Base-by-base conservation (phyloP, 1,140 invertebrate species). In the Gryon sp. region DNA sequence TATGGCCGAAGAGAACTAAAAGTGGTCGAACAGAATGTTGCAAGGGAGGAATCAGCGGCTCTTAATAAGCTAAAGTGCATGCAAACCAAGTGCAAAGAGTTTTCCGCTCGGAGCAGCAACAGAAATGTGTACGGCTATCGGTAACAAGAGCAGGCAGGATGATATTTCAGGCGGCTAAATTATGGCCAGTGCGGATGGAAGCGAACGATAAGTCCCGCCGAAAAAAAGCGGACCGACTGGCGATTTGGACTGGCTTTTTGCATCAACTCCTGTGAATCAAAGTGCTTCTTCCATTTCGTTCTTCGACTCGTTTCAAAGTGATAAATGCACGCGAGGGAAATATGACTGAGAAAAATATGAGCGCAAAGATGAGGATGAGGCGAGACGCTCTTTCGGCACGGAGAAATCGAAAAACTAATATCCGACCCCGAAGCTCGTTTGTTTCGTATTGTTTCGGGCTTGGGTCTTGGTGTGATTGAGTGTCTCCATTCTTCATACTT, bases 341-440 rank as follows among this genome's bases (percentile, higher is more conserved):
- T 87, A 83, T 86, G 80, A 83, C 82, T 86, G 84, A 86, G 86
- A 86, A 85, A 87, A 86, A 85, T 86, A 74, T 36, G 32, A 62
- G 72, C 38, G 65, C 59, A 60, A 50, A 59, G 55, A 60, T 11
- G 75, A 66, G 50, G 57, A 38, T 34, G 12, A 41, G 48, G 20
- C 11, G 32, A n/a, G n/a, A n/a, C n/a, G n/a, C n/a, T n/a, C n/a
- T n/a, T n/a, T 55, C 73, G 72, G 77, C 78, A 26, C 84, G 69
- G 82, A 86, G 76, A 65, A 85, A 86, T 86, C 85, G 84, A 86
- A 87, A 87, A 87, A 86, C 84, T 87, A 87, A 87, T 87, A 87
- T 87, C 85, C 85, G 86, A 81, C 81, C 79, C 80, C 73, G 80
- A 73, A 69, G 80, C 82, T 83, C 83, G 84, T 87, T 87, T 86